Base-by-base conservation (phyloP, 2,113 vertebrate genomes). In the Strix uralensis region DNA sequence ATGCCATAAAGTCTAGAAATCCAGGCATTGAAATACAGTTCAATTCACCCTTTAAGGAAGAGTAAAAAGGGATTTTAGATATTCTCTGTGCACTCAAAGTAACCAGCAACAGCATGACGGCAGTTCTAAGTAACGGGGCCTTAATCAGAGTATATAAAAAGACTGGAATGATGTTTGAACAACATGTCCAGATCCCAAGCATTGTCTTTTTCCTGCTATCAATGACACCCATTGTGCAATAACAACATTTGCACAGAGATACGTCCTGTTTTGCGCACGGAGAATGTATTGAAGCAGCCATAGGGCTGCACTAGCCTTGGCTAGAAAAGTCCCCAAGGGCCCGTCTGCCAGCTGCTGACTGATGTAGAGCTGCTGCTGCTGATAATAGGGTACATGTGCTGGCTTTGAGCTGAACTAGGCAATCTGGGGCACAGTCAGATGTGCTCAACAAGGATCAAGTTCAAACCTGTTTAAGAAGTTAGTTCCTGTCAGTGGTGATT, bases 401-500 rank as follows among this genome's bases (percentile, higher is more conserved):
- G 91, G 51, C 74, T 54, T 74, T 66, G 71, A 95, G 95, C 94
- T 97, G 89, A 86, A 92, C 94, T 70, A 82, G 91, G 78, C 94
- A 95, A 90, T 95, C 78, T 70, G 69, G 89, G 95, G 87, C 96
- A 93, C 85, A 94, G 94, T 93, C 92, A 90, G 87, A 94, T 93
- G 92, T 62, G 70, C 85, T 96, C 81, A 88, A 92, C 49, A 29
- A 96, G 58, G 92, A 96, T 94, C 94, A 65, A 92, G 96, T 96
- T 94, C 94, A 96, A 90, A 94, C 96, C 94, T 94, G 94, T 95
- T 96, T 77, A 90, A 96, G 94, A 91, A 95, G 94, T 96, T 96
- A 58, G 92, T 94, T 97, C 90, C 92, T 74, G 46, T 94, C 94
- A 91, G 96, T 8, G 66, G 66, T 94, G 96, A 96, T 96, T 96